Conservation (phyloP, 2,113 vertebrate species). For the Phrynocephalus versicolor region DNA sequence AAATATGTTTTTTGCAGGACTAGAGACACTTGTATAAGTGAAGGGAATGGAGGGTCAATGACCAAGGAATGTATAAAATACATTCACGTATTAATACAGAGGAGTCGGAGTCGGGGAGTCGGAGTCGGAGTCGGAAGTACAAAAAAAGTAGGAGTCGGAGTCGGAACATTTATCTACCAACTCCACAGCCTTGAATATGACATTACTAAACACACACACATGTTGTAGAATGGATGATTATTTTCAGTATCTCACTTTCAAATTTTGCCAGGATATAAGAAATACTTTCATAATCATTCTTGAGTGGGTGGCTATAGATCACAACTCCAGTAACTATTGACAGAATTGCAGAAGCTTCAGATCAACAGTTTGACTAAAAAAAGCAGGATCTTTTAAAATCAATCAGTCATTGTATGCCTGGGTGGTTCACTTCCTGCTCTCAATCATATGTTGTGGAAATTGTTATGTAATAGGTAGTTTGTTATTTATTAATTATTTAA, state of each 20-base stretch:
- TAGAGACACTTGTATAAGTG: no score
- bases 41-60: no score
- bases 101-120: no score
- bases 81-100: no score
- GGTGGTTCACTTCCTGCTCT: background rate
- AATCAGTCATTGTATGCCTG: background rate
- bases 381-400: slow-evolving; percentile 5
- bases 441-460: background rate
- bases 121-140: no score
- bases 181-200: no score
- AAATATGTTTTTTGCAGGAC: no score
- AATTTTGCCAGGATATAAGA: background rate
- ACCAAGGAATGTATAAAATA: no score
- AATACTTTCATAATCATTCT: background rate
- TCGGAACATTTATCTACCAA: no score
- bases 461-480: background rate
- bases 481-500: slow-evolving; percentile 6
- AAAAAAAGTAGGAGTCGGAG: no score
- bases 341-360: background rate
- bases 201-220: background rate
- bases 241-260: no score
- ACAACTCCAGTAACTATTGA: background rate
- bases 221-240: background rate
- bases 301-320: background rate
- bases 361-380: background rate